Evolutionary conservation across 2,113 vertebrate genomes (phyloP), one percentile per base, ranked within the genome.

Genomic region (Hydropotes inermis): DNA sequence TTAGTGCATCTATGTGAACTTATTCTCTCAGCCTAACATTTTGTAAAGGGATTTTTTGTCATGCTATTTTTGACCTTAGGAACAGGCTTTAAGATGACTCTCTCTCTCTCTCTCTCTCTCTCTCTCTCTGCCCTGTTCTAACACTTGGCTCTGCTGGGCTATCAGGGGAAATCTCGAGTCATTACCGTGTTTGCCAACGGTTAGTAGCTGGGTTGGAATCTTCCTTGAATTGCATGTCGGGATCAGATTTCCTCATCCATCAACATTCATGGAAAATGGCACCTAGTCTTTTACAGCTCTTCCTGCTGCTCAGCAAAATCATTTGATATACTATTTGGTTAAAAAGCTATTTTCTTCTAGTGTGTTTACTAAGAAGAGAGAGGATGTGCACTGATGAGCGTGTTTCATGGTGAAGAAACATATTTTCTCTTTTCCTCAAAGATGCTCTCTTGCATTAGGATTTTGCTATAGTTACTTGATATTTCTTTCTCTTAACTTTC

Each of bases 241-340:
- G 28, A 79, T 17, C 45, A 52, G 36, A 79, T 67, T 60, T 67
- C 58, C 28, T 60, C 19, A 87, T 39, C 33, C 12, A 12, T 87
- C 45, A 43, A 4, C 57, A 28, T 92, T 61, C 52, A 16, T 43
- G 16, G 55, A 87, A 89, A 81, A 78, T 86, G 19, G 21, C 15
- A 3, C 7, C n/a, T 3, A n/a, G 8, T 27, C 47, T 81, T 89
- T 57, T 58, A 33, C 0, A 87, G 79, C 25, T 58, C 81, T 84
- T 27, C 28, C 17, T 25, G 82, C 39, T 87, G n/a, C 2, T 83
- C 50, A 89, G 11, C 39, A 86, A 58, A 70, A 58, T 54, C 43
- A 50, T 54, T 94, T 93, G 50, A 96, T 81, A 52, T 84, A 88
- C 19, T 17, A 36, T n/a, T 85, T 94, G 11, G 23, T 87, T 79